Evolutionary conservation across 2,797 vertebrate species (phyloP).

Genomic region (Sciurus carolinensis): DNA sequence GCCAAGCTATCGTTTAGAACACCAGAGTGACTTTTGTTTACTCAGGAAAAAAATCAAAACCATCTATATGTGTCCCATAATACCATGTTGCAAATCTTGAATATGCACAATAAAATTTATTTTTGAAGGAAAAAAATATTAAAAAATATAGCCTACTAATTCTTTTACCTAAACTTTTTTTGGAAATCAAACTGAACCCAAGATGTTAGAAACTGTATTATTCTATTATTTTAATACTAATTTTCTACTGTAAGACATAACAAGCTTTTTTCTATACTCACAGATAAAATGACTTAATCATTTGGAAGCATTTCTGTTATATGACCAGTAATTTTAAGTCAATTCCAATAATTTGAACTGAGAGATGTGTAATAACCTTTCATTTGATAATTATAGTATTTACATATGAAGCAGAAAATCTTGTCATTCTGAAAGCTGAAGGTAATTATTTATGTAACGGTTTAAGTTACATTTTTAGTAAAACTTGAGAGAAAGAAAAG

Average conservation of each 20-base stretch:
- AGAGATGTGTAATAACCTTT: background rate
- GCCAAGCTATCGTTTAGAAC: background rate
- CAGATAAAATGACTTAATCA: background rate
- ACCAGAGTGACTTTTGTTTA: background rate
- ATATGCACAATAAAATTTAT: slow-evolving; percentile 8
- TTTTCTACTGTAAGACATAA: background rate
- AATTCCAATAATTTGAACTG: background rate
- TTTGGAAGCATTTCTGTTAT: background rate
- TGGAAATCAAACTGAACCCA: background rate
- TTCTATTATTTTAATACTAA: background rate
- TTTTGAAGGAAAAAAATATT: background rate
- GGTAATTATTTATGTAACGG: background rate
- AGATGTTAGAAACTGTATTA: background rate
- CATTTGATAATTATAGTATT: background rate
- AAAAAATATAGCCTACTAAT: background rate
- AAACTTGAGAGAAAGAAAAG: background rate
- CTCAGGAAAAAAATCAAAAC: background rate
- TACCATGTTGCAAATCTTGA: background rate
- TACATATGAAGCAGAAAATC: background rate
- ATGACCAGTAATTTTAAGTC: background rate
- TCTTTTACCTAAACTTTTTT: slow-evolving; percentile 12
- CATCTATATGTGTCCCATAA: background rate
- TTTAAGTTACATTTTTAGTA: background rate
- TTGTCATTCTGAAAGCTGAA: background rate
- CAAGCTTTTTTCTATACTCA: background rate